Evolutionary conservation across 2,797 vertebrate genomes (phyloP).

Genomic region (Poecile montanus): DNA sequence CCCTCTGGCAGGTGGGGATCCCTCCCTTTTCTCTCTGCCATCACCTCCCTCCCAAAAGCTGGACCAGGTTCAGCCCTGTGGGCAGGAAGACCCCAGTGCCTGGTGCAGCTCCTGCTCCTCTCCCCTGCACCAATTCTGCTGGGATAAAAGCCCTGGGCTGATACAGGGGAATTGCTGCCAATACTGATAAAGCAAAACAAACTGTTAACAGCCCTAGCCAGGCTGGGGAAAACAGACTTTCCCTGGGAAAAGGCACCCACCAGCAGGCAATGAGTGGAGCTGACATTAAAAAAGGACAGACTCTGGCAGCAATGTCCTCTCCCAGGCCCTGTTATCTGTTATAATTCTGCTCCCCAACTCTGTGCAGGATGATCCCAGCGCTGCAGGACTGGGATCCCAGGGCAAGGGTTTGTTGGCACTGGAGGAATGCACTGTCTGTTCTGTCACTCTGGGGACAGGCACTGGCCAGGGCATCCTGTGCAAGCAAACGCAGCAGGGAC

Average conservation of each 20-base stretch:
- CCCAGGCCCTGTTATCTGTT: background rate
- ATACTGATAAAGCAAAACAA: background rate
- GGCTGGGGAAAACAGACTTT: background rate
- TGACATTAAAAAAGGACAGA: background rate
- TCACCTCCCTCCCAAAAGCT: background rate
- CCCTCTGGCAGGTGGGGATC: background rate
- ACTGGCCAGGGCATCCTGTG: background rate
- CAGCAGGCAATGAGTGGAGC: background rate
- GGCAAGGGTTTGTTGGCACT: background rate
- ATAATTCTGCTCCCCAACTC: background rate
- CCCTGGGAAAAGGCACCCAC: background rate
- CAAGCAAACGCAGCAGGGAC: background rate
- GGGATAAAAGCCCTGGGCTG: background rate
- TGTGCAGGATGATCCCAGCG: background rate
- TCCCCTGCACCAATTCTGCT: background rate
- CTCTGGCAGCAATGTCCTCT: background rate
- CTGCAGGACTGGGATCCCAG: background rate
- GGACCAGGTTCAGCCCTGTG: fast-evolving
- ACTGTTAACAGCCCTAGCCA: background rate
- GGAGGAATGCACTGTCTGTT: background rate
- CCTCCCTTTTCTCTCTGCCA: background rate
- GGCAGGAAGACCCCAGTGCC: background rate
- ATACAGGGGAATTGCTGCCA: background rate
- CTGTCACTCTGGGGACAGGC: background rate
- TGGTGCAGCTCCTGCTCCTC: background rate